These are phyloP conservation scores for Cynaeus angustus DNA, from an alignment of 2,888 invertebrate species.

Conservation along the genomic window DNA sequence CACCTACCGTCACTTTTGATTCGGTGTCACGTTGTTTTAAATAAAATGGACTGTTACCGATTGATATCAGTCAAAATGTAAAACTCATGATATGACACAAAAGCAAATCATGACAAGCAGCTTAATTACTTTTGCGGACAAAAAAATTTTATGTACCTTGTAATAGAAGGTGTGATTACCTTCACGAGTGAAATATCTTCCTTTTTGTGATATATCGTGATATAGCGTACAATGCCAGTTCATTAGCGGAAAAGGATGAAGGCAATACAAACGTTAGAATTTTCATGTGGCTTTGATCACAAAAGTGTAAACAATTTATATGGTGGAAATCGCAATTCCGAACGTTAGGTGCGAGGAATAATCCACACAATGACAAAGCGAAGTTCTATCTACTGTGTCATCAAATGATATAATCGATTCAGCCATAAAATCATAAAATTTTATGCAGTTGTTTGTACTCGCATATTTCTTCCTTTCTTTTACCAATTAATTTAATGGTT, in stretches of 20 bases:
- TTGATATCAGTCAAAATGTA: slow-evolving; percentile 17
- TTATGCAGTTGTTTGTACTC: background rate
- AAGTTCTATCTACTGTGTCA: background rate
- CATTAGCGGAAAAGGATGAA: background rate
- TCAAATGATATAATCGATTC: background rate
- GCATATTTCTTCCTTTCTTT: slow-evolving; percentile 1
- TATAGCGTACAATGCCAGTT: background rate
- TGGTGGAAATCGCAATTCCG: background rate
- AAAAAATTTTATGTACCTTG: slow-evolving; percentile 6
- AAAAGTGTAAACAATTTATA: background rate
- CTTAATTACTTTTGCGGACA: slow-evolving; percentile 14
- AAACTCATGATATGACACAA: slow-evolving; percentile 13
- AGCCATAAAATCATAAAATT: background rate
- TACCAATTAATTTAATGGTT: background rate
- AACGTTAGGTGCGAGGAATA: background rate
- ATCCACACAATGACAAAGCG: background rate
- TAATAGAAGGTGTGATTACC: slow-evolving; percentile 18
- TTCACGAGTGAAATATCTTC: slow-evolving; percentile 29
- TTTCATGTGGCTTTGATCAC: background rate
- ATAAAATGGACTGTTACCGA: slow-evolving; percentile 15
- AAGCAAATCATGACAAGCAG: slow-evolving; percentile 27
- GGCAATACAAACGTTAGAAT: background rate
- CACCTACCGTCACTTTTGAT: slow-evolving; percentile 17
- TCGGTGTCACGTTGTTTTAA: slow-evolving; percentile 5
- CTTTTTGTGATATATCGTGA: slow-evolving; percentile 20